Evolutionary conservation across 2,888 invertebrate genomes (phyloP).

Genomic region (Capitulum mitella): DNA sequence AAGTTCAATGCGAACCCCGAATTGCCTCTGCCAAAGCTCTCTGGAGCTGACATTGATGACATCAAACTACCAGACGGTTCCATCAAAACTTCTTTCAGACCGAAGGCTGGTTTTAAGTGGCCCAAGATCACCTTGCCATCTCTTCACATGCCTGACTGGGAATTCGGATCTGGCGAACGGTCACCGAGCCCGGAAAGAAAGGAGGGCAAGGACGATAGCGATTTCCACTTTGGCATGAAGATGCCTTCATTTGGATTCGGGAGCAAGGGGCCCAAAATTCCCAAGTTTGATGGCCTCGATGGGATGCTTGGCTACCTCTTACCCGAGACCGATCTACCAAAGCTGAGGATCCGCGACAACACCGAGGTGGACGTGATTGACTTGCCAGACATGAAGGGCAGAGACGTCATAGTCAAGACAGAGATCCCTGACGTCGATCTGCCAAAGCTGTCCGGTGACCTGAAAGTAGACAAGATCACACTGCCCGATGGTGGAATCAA

Average conservation of each 20-base stretch:
- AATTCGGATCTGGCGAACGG: neutral
- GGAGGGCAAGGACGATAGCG: neutral
- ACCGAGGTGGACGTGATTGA: slow-evolving; percentile 1
- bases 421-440: neutral
- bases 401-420: neutral
- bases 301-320: neutral
- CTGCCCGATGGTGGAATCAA: neutral
- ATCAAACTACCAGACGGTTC: neutral
- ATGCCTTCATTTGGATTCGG: neutral
- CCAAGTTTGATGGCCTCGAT: neutral
- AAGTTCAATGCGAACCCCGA: neutral
- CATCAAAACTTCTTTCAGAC: neutral
- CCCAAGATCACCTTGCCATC: neutral
- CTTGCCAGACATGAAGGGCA: neutral
- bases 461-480: neutral
- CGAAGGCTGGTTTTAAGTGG: neutral
- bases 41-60: neutral
- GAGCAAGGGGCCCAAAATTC: neutral
- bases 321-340: neutral
- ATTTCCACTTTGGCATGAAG: neutral
- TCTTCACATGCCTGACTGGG: neutral
- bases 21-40: neutral
- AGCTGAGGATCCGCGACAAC: neutral
- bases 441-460: neutral
- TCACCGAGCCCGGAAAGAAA: neutral